These are phyloP conservation scores for Antrozous pallidus DNA, from an alignment of 2,797 vertebrate species.

Conservation along the genomic window DNA sequence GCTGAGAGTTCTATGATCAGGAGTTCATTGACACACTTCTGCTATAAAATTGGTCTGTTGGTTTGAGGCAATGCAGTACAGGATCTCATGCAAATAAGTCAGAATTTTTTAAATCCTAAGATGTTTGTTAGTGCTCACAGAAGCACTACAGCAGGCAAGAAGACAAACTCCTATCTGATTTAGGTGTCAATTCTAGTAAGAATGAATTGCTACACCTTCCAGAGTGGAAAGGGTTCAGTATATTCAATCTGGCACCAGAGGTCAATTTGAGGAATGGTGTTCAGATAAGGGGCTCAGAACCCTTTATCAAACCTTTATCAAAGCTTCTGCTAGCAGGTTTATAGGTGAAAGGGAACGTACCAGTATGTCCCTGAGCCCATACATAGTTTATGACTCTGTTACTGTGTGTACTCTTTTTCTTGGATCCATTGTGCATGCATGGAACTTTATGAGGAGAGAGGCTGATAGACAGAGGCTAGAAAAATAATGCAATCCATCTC, in stretches of 20 bases:
- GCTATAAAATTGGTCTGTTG: not conserved
- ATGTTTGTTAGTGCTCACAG: not conserved
- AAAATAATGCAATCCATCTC: not conserved
- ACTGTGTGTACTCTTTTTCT: not conserved
- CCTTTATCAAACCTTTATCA: not conserved
- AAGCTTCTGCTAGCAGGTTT: constrained; percentile 18
- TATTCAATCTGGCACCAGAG: constrained; percentile 29
- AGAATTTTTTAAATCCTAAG: not conserved
- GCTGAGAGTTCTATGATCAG: not conserved
- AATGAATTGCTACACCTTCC: not conserved
- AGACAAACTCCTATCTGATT: not conserved
- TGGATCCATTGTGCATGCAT: not conserved
- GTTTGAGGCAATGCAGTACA: not conserved
- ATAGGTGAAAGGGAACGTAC: constrained; percentile 9
- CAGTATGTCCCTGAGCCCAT: not conserved
- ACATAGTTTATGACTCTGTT: not conserved
- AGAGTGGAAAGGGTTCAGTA: not conserved
- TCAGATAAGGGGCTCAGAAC: constrained; percentile 29
- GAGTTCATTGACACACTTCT: not conserved
- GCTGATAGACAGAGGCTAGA: not conserved
- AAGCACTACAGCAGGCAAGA: not conserved
- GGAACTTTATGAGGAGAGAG: not conserved
- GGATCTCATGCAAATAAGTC: not conserved
- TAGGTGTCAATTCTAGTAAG: not conserved
- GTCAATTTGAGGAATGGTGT: not conserved